A percentile compares a stretch with the other conserved stretches of the same genome.
Conservation (phyloP, 2,113 vertebrate genomes). For the Hydropotes inermis region DNA sequence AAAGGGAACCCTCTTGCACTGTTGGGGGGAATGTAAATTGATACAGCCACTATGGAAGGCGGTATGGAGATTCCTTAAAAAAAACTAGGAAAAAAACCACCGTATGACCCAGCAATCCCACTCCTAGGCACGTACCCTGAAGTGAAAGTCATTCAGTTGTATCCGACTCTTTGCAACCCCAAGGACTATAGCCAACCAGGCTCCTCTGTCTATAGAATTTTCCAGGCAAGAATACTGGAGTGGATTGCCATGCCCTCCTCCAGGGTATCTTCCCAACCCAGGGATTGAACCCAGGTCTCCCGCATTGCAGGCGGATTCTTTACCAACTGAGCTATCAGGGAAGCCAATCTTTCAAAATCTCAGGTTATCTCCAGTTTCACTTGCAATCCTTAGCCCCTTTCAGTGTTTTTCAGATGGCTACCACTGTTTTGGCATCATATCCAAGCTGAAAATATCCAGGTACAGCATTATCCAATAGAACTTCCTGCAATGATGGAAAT, state of each 20-base stretch:
- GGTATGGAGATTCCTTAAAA: background rate
- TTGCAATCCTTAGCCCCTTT: background rate
- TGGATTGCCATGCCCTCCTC: background rate
- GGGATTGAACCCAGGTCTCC: rapidly evolving
- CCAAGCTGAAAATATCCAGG: background rate
- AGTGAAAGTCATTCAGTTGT: background rate
- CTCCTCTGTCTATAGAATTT: background rate
- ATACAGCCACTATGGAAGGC: background rate
- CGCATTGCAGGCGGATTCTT: background rate
- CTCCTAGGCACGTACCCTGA: background rate
- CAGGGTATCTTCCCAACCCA: rapidly evolving
- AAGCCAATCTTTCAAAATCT: background rate
- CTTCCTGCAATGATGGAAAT: background rate
- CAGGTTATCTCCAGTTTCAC: background rate
- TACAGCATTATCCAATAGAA: background rate
- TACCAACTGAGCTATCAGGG: background rate
- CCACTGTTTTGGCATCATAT: background rate
- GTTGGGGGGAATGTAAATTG: background rate
- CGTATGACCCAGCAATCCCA: background rate
- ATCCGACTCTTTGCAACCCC: rapidly evolving
- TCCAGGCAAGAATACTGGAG: background rate
- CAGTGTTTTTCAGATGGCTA: background rate
- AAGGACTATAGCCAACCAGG: background rate
- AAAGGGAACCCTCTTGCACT: background rate
- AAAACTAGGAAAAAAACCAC: background rate